Conservation (phyloP, 2,888 invertebrate genomes). For the Ichneumon xanthorius region DNA sequence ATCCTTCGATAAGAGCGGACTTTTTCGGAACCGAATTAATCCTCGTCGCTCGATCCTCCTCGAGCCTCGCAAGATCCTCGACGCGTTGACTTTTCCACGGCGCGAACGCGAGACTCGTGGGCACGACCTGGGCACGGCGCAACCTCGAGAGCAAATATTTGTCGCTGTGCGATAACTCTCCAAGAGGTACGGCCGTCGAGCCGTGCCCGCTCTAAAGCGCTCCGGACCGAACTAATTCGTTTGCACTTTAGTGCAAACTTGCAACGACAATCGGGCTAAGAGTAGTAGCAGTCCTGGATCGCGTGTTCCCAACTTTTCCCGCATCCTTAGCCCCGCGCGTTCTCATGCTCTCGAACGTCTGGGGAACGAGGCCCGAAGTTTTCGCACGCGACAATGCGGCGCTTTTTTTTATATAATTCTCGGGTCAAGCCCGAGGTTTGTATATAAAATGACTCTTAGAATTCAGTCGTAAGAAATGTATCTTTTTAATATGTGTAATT, state of each 20-base stretch:
- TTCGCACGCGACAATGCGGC: conserved; percentile 42
- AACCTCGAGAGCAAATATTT: conserved; percentile 67
- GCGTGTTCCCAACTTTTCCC: conserved; percentile 36
- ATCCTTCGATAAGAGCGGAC: not conserved
- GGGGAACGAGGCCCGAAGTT: not conserved
- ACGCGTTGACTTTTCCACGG: not conserved
- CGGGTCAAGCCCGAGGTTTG: not conserved
- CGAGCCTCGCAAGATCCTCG: not conserved
- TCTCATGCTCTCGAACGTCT: conserved; percentile 14
- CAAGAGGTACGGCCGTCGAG: not conserved
- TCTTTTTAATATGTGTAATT: not conserved
- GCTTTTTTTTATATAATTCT: conserved; percentile 5
- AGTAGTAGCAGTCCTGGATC: not conserved
- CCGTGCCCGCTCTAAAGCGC: conserved; percentile 1
- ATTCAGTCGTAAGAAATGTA: not conserved
- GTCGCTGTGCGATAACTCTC: conserved; percentile 58
- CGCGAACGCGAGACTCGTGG: conserved; percentile 31
- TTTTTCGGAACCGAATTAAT: not conserved
- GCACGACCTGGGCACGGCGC: conserved; percentile 68
- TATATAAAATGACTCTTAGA: not conserved
- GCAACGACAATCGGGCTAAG: conserved; percentile 12
- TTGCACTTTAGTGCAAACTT: conserved; percentile 13
- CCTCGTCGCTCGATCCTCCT: not conserved
- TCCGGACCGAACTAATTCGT: conserved; percentile 10
- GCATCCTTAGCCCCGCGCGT: conserved; percentile 7